Base-by-base conservation (phyloP, 2,888 invertebrate genomes). In the Tholera decimalis region DNA sequence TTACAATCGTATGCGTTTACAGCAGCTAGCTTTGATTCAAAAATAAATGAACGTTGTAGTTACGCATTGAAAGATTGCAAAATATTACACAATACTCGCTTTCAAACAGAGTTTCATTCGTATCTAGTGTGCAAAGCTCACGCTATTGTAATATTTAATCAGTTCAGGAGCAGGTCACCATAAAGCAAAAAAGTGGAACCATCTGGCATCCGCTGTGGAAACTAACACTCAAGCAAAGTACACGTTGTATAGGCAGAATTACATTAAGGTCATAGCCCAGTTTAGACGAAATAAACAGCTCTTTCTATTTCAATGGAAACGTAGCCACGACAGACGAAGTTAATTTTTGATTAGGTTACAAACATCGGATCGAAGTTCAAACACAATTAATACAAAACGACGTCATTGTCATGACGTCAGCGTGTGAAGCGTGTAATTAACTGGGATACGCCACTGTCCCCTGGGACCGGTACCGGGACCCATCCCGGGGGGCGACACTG, bases 401-500 rank as follows among this genome's bases (percentile, higher is more conserved):
- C 66, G 33, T 73, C 73, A 83, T 82, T 83, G 86, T 83, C 71
- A 66, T 76, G 67, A 58, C 54, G 82, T 77, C 69, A 73, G 74
- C 80, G 81, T 82, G 79, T 73, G 71, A 71, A 81, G 77, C 86
- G 86, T 85, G 85, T 86, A 86, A 84, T 84, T 83, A 84, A 83
- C 80, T 84, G 56, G 80, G 73, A 77, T 66, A 74, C 77, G 77
- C 18, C 53, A 43, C 53, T 55, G 33, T 72, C 73, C 66, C 66
- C 30, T 22, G 59, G 66, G 73, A 49, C 47, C 24, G 41, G 30
- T 55, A 72, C 71, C 57, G 58, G 55, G 47, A 67, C 62, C 41
- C 15, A 37, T 50, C 72, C 77, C 72, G 47, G 33, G 75, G 72
- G 79, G 43, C 62, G 33, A 71, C 72, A 77, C 73, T 72, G 78